Conservation (phyloP, 2,888 invertebrate species). For the Uropetala carovei region DNA sequence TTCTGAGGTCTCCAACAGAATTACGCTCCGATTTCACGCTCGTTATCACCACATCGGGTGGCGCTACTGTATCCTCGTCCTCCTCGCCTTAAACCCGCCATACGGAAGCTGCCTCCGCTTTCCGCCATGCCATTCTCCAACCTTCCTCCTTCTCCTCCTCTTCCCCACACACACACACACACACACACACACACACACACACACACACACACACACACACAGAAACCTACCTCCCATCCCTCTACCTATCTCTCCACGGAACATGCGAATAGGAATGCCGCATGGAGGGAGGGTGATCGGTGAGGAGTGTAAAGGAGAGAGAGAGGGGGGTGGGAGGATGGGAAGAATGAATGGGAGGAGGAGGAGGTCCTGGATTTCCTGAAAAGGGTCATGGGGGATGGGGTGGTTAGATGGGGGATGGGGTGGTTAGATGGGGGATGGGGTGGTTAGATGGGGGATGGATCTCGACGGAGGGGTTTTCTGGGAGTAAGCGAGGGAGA, state of each 20-base stretch:
- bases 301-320: background rate
- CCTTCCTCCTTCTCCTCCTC: constrained; percentile 6
- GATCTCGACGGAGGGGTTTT: background rate
- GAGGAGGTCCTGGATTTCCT: constrained; percentile 1
- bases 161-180: too few species aligned
- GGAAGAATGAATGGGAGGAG: background rate
- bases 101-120: constrained; percentile 18
- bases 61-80: background rate
- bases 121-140: constrained; percentile 59
- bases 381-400: constrained; percentile 46
- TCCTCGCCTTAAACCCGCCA: background rate
- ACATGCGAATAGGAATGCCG: constrained; percentile 46
- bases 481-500: constrained; percentile 3
- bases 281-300: background rate
- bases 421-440: background rate
- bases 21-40: constrained; percentile 58
- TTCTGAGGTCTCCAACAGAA: constrained; percentile 56
- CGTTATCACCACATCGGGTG: constrained; percentile 44
- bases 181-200: too few species aligned
- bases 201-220: too few species aligned
- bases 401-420: background rate
- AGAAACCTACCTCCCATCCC: constrained; percentile 33
- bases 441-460: background rate
- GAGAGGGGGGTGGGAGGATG: background rate
- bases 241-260: constrained; percentile 22